Evolutionary conservation across 2,888 invertebrate genomes (phyloP).

Genomic region (Lordiphosa fenestrarum): DNA sequence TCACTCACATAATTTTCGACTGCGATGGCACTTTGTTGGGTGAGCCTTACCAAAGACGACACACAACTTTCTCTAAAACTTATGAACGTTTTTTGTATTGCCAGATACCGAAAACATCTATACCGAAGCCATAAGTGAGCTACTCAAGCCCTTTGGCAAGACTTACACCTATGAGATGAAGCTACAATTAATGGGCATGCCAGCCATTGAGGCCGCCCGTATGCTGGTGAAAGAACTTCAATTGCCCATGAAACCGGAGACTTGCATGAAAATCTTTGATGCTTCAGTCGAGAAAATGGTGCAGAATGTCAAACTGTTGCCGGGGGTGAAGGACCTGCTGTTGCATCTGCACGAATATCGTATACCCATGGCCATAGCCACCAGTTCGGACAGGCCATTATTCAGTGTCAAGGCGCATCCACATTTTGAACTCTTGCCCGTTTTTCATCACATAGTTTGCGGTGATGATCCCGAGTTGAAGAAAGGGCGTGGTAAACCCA

Average conservation of each 20-base stretch:
- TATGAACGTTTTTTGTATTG: background rate
- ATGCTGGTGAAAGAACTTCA: slow-evolving; percentile 82
- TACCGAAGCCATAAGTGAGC: slow-evolving; percentile 85
- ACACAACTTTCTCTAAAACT: background rate
- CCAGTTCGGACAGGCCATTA: slow-evolving; percentile 86
- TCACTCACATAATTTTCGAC: slow-evolving; percentile 57
- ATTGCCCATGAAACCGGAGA: slow-evolving; percentile 84
- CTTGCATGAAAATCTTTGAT: slow-evolving; percentile 81
- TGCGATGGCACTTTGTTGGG: slow-evolving; percentile 56
- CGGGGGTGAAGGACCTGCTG: slow-evolving; percentile 88
- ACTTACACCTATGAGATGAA: slow-evolving; percentile 89
- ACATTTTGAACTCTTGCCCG: slow-evolving; percentile 83
- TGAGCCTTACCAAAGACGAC: background rate
- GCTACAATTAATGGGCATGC: slow-evolving; percentile 85
- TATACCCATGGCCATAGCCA: slow-evolving; percentile 91
- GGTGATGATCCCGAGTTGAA: slow-evolving; percentile 91
- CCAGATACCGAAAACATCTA: slow-evolving; percentile 90
- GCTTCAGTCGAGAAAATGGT: slow-evolving; percentile 81
- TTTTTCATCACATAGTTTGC: slow-evolving; percentile 87
- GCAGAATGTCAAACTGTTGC: slow-evolving; percentile 83
- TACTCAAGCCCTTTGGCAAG: slow-evolving; percentile 85
- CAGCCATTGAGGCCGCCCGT: slow-evolving; percentile 82
- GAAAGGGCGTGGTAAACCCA: slow-evolving; percentile 89
- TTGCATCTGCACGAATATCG: slow-evolving; percentile 86
- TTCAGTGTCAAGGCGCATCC: slow-evolving; percentile 85